These are phyloP conservation scores for Troglohyphantes excavatus DNA, from an alignment of 2,888 invertebrate species.

Conservation along the genomic window DNA sequence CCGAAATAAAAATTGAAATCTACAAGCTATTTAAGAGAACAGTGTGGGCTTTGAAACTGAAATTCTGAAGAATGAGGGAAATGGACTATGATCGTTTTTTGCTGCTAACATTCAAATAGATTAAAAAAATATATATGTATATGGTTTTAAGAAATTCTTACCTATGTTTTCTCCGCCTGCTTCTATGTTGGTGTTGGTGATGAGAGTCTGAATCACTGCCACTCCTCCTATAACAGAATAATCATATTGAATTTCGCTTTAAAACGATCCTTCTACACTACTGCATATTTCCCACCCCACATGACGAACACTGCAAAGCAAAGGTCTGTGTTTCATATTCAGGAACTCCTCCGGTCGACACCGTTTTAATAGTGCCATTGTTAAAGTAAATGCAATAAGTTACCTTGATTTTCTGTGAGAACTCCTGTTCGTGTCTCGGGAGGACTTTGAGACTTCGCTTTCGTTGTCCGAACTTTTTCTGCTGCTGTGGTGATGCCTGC, in stretches of 20 bases:
- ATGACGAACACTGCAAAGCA: too few relatives aligned
- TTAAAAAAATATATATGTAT: too few relatives aligned
- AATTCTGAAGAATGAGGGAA: too few relatives aligned
- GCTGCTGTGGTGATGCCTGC: conserved; percentile 86
- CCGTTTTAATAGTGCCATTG: background rate
- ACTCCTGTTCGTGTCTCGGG: conserved; percentile 83
- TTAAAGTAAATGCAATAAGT: background rate
- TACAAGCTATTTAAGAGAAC: too few relatives aligned
- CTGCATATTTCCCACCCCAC: background rate
- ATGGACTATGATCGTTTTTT: too few relatives aligned
- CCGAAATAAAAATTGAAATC: too few relatives aligned
- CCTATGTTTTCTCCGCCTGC: conserved; percentile 86
- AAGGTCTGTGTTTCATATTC: too few relatives aligned
- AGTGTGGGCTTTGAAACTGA: too few relatives aligned
- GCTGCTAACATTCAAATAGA: too few relatives aligned
- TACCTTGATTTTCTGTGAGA: conserved; percentile 60
- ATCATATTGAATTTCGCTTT: too few relatives aligned
- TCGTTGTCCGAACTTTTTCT: conserved; percentile 93
- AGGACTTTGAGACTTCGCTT: conserved; percentile 93
- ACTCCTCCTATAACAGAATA: conserved; percentile 55
- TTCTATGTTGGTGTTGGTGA: conserved; percentile 82
- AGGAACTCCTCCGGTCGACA: background rate
- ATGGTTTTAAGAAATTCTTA: too few relatives aligned
- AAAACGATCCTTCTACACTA: background rate
- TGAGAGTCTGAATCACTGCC: conserved; percentile 79